phyloP scores from a whole-genome alignment of 1,140 invertebrate genomes.

The Battus philenor region DNA sequence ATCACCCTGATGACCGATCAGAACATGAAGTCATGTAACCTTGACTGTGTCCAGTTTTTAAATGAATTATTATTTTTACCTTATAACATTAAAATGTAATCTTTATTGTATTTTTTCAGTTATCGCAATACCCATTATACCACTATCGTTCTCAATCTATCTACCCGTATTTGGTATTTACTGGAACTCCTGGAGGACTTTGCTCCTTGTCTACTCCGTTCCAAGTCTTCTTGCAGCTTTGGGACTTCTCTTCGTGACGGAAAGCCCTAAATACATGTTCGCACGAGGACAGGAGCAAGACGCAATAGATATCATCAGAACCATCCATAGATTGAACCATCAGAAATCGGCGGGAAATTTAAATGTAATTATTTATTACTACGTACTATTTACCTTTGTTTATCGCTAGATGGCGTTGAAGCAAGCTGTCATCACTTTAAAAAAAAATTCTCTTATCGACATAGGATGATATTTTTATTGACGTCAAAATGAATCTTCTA shows the following conservation, averaged over 20 bases:
- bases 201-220: conserved; percentile 36
- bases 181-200: conserved; percentile 55
- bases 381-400: no score
- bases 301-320: conserved; percentile 35
- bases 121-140: conserved; percentile 50
- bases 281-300: conserved; percentile 31
- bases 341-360: conserved; percentile 22
- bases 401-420: no score
- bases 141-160: conserved; percentile 41
- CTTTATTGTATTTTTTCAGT: conserved; percentile 36
- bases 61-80: no score
- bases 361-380: conserved; percentile 28
- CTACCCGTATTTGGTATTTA: conserved; percentile 41
- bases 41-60: no score
- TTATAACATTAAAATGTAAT: neutral
- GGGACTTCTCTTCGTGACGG: conserved; percentile 38
- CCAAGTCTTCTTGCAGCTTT: conserved; percentile 34
- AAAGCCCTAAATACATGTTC: conserved; percentile 51
- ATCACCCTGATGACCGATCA: no score
- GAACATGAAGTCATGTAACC: no score
- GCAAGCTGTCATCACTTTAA: no score
- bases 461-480: no score
- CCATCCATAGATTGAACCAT: conserved; percentile 37
- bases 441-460: no score
- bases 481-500: no score